Evolutionary conservation across 1,140 invertebrate species (phyloP), one percentile per base, ranked within the genome.

Genomic region (Planococcus citri): DNA sequence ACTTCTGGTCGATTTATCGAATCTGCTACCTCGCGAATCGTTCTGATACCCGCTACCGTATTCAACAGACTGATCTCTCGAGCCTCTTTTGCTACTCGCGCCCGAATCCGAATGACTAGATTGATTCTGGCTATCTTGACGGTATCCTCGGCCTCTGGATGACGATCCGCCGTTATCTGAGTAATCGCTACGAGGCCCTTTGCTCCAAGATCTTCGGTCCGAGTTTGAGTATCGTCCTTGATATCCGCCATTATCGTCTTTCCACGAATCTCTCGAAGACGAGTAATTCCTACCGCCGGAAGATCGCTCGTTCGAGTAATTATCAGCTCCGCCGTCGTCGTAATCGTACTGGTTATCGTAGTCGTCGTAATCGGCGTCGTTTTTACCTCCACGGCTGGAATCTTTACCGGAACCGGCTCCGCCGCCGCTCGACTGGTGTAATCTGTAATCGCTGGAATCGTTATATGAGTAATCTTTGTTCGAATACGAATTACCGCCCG

Each of bases 161-260:
- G 17, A 58, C 51, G 4, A 3, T 58, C 17, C 17, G 51, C 4
- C 4, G 51, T 21, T 22, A 12, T 60, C 51, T 27, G 57, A 67
- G 70, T 70, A 64, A 22, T 60, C 27, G n/a, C 27, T 70, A 6
- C 60, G 51, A 17, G 64, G 27, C 24, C 60, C 60, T 27, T 70
- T 60, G 22, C n/a, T 22, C 51, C 60, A 57, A 8, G 38, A 14
- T 25, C 24, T 37, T 12, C 37, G 12, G 2, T 68, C 37, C 1
- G 20, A 29, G 20, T 68, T 69, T 22, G 61, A 37, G 20, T 60
- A 70, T 14, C 51, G 10, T 10, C 68, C 68, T 9, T 68, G 14
- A 33, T 70, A 68, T 4, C 38, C 71, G n/a, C n/a, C n/a, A n/a
- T n/a, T n/a, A 29, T 72, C 71, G 0, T 71, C 67, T 20, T 60